A percentile compares a stretch with the other conserved stretches of the same genome.
Evolutionary conservation across 2,797 vertebrate genomes (phyloP).

Genomic region (Tokudaia tokunoshimensis): DNA sequence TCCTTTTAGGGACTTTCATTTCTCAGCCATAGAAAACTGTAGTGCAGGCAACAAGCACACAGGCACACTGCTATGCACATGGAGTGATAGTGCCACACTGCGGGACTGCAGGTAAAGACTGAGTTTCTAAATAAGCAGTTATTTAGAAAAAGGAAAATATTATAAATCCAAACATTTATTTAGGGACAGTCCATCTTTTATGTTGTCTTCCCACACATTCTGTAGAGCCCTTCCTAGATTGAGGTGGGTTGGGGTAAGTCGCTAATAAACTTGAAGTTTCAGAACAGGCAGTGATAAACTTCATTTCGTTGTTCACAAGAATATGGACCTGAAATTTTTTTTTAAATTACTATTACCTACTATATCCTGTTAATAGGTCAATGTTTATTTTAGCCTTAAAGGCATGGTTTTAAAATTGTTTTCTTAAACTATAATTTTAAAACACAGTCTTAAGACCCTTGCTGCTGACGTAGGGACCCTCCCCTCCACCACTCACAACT

Average conservation of each 20-base stretch:
- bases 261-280: constrained; percentile 41
- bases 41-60: not conserved
- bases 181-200: constrained; percentile 2
- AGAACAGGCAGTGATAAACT: not conserved
- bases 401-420: constrained; percentile 39
- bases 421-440: constrained; percentile 51
- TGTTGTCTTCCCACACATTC: not conserved
- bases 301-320: constrained; percentile 53
- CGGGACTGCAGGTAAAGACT: not conserved
- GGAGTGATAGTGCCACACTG: not conserved
- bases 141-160: not conserved
- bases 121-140: constrained; percentile 36
- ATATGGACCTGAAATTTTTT: not conserved
- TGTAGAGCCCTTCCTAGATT: not conserved
- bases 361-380: constrained; percentile 64
- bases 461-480: not conserved
- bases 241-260: not conserved
- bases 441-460: constrained; percentile 14
- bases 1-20: constrained; percentile 14
- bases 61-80: not conserved
- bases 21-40: constrained; percentile 27
- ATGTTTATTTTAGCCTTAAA: constrained; percentile 32
- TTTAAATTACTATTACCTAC: constrained; percentile 55
- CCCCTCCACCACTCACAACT: constrained; percentile 84
- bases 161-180: not conserved